These are phyloP conservation scores for Chymomyza procnemis DNA, from an alignment of 2,888 invertebrate genomes.

Conservation along the genomic window DNA sequence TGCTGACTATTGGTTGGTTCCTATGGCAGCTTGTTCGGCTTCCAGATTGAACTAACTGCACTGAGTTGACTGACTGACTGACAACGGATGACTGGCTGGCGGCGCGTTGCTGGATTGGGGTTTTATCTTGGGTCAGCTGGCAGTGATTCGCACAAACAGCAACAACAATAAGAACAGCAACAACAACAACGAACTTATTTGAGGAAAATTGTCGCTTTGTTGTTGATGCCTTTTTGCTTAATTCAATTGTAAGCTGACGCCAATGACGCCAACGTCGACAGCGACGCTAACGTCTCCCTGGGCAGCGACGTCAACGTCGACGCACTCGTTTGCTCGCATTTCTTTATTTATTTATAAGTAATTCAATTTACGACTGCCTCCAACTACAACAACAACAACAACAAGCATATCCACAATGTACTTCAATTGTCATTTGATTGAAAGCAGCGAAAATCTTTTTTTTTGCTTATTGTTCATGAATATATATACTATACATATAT, in stretches of 20 bases:
- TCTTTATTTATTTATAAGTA: slow-evolving; percentile 39
- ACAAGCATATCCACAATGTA: no score
- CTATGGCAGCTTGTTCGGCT: slow-evolving; percentile 21
- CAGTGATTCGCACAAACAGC: slow-evolving; percentile 1
- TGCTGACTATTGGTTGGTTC: slow-evolving; percentile 6
- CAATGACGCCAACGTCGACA: not conserved
- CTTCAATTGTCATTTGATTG: slow-evolving; percentile 20
- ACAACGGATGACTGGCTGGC: slow-evolving; percentile 35
- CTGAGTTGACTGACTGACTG: slow-evolving; percentile 16
- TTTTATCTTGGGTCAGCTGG: slow-evolving; percentile 4
- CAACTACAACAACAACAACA: slow-evolving; percentile 20
- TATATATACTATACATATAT: not conserved
- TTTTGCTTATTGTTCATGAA: not conserved
- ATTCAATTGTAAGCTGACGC: slow-evolving; percentile 60
- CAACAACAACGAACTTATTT: slow-evolving; percentile 21
- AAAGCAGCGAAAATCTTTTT: not conserved
- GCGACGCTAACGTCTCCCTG: not conserved
- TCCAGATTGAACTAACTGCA: slow-evolving; percentile 47
- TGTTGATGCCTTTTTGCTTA: slow-evolving; percentile 48
- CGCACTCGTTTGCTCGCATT: slow-evolving; percentile 34
- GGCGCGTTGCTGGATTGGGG: slow-evolving; percentile 23
- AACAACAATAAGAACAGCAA: not conserved
- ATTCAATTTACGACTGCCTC: slow-evolving; percentile 53
- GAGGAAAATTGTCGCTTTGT: slow-evolving; percentile 27
- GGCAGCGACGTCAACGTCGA: not conserved